Evolutionary conservation across 2,888 invertebrate genomes (phyloP).

Genomic region (Amiota mariae): DNA sequence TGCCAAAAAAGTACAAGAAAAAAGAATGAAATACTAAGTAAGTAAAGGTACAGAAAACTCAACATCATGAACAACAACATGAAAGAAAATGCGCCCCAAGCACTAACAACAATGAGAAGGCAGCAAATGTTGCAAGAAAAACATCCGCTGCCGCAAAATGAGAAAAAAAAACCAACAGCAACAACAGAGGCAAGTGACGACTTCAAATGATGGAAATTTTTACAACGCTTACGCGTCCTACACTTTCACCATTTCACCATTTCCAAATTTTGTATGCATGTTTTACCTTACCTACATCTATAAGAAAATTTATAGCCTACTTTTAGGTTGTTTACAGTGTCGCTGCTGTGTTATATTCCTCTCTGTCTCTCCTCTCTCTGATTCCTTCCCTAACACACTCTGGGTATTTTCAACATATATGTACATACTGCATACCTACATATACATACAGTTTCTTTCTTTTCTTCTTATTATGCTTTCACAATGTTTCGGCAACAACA

Average conservation of each 20-base stretch:
- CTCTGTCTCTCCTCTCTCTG: too few relatives aligned
- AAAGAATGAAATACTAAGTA: not conserved
- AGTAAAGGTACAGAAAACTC: not conserved
- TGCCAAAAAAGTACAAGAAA: constrained; percentile 1
- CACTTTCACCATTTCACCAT: not conserved
- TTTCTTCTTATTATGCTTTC: constrained; percentile 14
- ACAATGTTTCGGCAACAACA: constrained; percentile 51
- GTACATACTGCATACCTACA: too few relatives aligned
- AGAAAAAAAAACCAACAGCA: not conserved
- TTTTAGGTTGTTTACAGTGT: constrained; percentile 41
- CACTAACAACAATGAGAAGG: not conserved
- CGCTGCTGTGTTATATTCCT: constrained; percentile 21
- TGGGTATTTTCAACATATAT: not conserved
- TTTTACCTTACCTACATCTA: constrained; percentile 8
- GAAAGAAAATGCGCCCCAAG: not conserved
- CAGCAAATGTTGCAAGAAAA: not conserved
- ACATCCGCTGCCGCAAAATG: too few relatives aligned
- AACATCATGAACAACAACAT: not conserved
- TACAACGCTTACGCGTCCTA: not conserved
- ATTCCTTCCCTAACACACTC: too few relatives aligned
- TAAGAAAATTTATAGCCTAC: constrained; percentile 61
- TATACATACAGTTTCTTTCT: too few relatives aligned
- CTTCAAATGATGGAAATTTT: constrained; percentile 28
- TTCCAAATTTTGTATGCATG: not conserved
- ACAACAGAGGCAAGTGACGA: not conserved